Base-by-base conservation (phyloP, 2,113 vertebrate species). In the Xenus cinereus region DNA sequence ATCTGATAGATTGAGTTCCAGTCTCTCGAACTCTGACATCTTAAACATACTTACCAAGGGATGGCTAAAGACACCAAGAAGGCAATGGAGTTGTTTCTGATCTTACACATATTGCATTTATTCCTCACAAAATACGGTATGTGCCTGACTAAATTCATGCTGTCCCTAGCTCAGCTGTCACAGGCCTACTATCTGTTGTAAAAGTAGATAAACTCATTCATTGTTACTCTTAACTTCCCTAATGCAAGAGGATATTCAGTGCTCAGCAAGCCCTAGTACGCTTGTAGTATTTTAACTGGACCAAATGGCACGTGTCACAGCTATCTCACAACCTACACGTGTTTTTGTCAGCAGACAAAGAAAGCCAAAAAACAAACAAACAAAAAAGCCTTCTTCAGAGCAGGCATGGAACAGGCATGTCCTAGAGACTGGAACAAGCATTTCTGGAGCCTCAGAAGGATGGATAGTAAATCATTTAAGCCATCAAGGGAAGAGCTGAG, bases 381-480 rank as follows among this genome's bases (percentile, higher is more conserved):
- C 19, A 32, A 39, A 10, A 16, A 71, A 14, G 7, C 17, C 32
- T 64, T 74, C 41, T 62, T 84, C 28, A 87, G 71, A 79, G 35
- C 15, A 81, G 37, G 69, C 53, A 73, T 2, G 2, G 48, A 43
- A 37, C 64, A 91, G 71, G 50, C 28, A 62, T 71, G 66, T 81
- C 45, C 50, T 77, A 60, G 32, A 79, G 63, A 43, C 7, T 95
- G 54, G 46, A 97, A 91, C 0, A 5, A 79, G 27, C 56, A 59
- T 79, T 94, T 41, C 53, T 94, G 45, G 51, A 95, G 50, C 53
- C 50, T 72, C 57, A 87, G 35, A 87, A 73, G 53, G 37, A 80
- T 78, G 59, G 62, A 64, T n/a, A 90, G 84, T 95, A 96, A 96
- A 94, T 87, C 72, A 90, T 90, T 73, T 60, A 91, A 88, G 50